Evolutionary conservation across 37 sponge, comb jelly and placozoan genomes (phyloP).

Genomic region (Petrosia ficiformis): DNA sequence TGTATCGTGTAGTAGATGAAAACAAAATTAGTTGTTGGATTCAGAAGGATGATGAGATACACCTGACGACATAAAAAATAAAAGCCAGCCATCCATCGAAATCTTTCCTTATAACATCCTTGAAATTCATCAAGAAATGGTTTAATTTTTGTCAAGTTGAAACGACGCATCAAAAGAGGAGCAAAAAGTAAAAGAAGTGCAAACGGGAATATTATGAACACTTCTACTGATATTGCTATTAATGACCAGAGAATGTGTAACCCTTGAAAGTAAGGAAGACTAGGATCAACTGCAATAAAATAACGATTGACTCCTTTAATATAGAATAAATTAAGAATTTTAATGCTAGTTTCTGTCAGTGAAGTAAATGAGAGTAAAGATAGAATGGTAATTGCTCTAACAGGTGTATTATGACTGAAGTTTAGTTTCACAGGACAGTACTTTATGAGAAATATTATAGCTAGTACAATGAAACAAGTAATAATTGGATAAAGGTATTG

Average conservation of each 20-base stretch:
- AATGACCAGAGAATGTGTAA: neutral
- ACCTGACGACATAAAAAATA: neutral
- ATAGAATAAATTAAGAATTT: neutral
- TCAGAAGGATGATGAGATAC: neutral
- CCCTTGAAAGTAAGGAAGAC: neutral
- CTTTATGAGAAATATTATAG: neutral
- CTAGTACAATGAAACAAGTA: neutral
- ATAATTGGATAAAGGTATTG: neutral
- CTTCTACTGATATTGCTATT: neutral
- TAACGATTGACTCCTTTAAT: neutral
- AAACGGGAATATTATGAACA: neutral
- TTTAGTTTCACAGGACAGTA: neutral
- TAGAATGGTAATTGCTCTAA: neutral
- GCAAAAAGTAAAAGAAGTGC: neutral
- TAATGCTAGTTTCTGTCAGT: constrained; percentile 1
- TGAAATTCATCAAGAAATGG: constrained; percentile 17
- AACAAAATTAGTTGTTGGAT: neutral
- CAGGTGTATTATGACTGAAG: neutral
- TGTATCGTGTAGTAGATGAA: neutral
- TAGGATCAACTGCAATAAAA: neutral
- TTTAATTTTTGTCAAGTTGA: constrained; percentile 12
- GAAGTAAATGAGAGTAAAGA: neutral
- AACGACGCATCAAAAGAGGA: neutral
- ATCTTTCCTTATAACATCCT: constrained; percentile 9
- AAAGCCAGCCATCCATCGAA: constrained; percentile 2